Conservation (phyloP, 2,888 invertebrate species). For the Drosophila birchii region DNA sequence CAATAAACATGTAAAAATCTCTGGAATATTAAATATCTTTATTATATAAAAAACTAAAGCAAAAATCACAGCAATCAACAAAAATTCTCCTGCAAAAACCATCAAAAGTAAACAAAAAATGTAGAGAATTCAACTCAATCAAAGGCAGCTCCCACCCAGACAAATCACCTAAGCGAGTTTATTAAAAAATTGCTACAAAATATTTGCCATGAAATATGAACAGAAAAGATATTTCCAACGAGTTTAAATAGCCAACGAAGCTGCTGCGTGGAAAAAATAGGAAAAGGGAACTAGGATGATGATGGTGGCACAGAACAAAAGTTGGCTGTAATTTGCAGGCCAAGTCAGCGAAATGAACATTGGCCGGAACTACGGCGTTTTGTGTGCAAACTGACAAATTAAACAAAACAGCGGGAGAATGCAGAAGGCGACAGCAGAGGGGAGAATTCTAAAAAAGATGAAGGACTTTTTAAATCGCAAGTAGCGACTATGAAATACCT, state of each 20-base stretch:
- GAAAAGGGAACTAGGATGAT: too few relatives aligned
- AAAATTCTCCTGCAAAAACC: background rate
- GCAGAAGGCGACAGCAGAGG: slow-evolving; percentile 11
- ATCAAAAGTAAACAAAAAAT: slow-evolving; percentile 10
- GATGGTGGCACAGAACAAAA: slow-evolving; percentile 51
- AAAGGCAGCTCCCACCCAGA: background rate
- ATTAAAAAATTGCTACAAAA: slow-evolving; percentile 33
- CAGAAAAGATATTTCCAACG: slow-evolving; percentile 22
- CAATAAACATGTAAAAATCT: background rate
- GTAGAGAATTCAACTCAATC: background rate
- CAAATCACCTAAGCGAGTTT: slow-evolving; percentile 11
- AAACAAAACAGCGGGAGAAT: slow-evolving; percentile 30
- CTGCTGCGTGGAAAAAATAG: background rate
- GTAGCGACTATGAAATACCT: background rate
- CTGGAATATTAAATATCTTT: background rate
- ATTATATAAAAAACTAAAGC: background rate
- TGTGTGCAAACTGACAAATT: slow-evolving; percentile 63
- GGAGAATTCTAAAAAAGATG: slow-evolving; percentile 40
- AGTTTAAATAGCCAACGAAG: slow-evolving; percentile 29
- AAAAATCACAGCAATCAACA: background rate
- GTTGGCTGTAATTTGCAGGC: slow-evolving; percentile 64
- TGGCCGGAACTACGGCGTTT: slow-evolving; percentile 72
- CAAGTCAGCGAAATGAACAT: slow-evolving; percentile 72
- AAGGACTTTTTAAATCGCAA: background rate
- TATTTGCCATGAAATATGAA: slow-evolving; percentile 44